Evolutionary conservation across 1,140 invertebrate genomes (phyloP).

Genomic region (Anastrepha obliqua): DNA sequence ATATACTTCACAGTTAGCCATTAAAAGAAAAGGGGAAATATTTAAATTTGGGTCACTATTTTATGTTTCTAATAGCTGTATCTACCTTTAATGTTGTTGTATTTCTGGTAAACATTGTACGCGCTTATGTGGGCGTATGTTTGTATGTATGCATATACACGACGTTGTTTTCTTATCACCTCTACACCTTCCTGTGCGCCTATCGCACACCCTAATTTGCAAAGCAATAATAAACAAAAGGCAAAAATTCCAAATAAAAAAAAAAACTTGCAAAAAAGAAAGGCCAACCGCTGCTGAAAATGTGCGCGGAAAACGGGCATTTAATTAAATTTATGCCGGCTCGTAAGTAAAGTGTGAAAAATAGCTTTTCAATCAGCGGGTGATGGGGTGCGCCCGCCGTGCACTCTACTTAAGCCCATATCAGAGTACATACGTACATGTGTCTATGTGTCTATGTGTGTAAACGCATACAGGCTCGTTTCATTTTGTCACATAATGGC

Average conservation of each 20-base stretch:
- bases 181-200: not conserved
- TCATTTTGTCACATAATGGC: not conserved
- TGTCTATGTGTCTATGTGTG: not conserved
- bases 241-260: not conserved
- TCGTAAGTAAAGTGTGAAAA: slow-evolving; percentile 20
- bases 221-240: slow-evolving; percentile 29
- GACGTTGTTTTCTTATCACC: not conserved
- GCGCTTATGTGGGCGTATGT: not conserved
- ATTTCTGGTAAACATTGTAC: not conserved
- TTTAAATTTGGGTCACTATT: slow-evolving; percentile 33
- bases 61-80: slow-evolving; percentile 22
- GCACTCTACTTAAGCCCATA: not conserved
- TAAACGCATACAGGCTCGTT: not conserved
- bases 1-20: not conserved
- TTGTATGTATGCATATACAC: not conserved
- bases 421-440: not conserved
- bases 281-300: not conserved
- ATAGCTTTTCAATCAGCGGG: slow-evolving; percentile 16
- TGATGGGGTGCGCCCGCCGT: slow-evolving; percentile 8
- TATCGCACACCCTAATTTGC: slow-evolving; percentile 32
- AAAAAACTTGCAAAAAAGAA: not conserved
- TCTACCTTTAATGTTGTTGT: not conserved
- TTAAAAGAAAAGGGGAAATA: not conserved
- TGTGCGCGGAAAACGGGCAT: not conserved
- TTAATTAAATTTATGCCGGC: slow-evolving; percentile 33